Base-by-base conservation (phyloP, 2,797 vertebrate genomes). In the Pangasius djambal region DNA sequence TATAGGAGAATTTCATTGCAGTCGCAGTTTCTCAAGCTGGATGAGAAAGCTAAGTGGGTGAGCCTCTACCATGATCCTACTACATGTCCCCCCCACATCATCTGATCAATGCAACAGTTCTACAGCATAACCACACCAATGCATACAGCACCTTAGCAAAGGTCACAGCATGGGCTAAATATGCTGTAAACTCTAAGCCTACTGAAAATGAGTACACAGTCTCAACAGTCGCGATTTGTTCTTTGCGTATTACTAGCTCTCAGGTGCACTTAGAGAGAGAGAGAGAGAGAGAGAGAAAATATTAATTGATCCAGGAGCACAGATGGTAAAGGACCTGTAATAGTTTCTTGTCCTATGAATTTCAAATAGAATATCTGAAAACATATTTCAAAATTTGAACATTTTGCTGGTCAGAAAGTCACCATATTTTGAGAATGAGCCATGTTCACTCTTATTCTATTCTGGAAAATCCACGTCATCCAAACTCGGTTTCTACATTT, bases 41-140 rank as follows among this genome's bases (percentile, higher is more conserved):
- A 96, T 0, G 94, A 96, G 92, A 96, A 95, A 86, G 94, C 92
- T 88, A 93, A 85, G 96, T 97, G 93, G 94, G 95, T 88, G 25
- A 16, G 84, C 18, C 57, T 55, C 2, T 18, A 67, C 31, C 31
- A 59, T 12, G 4, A 37, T 57, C 52, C 57, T 16, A 79, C 16
- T 34, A n/a, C 10, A 48, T 67, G 37, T 34, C 34, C 34, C 34
- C 6, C 3, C 3, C 50, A 34, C 16, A 57, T 59, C 12, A n/a
- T 44, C 8, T 67, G 25, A 78, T 55, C 16, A 22, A 6, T 25
- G 28, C 25, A n/a, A 31, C 37, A 63, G 18, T 44, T 48, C 1
- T 31, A 48, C 8, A 67, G 28, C 25, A 67, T 84, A 31, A 31
- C n/a, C 22, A 61, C n/a, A 6, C 6, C 7, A 31, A 28, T 18